Base-by-base conservation (phyloP, 2,113 vertebrate genomes). In the Rafetus swinhoei region DNA sequence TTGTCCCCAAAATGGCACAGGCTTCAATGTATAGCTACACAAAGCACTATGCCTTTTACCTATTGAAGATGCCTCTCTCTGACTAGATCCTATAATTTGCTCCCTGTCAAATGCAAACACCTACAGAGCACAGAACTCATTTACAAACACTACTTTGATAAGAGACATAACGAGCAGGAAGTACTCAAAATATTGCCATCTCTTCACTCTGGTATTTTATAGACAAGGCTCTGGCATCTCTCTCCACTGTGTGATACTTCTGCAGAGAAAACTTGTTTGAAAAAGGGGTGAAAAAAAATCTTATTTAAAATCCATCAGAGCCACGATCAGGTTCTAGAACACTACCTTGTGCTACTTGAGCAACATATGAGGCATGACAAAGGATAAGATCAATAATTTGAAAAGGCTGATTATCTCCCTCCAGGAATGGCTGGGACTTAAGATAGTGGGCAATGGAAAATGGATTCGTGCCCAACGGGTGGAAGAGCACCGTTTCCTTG, bases 341-440 rank as follows among this genome's bases (percentile, higher is more conserved):
- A 85, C 60, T 89, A 96, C 35, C 85, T 93, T n/a, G 91, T 95
- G 87, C 88, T 54, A 87, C 86, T 83, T 94, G 86, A 93, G 56
- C 59, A 97, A 85, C 88, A 95, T 88, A 88, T 50, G 60, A 95
- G 88, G 77, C 56, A 88, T 39, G 82, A 82, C 74, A 82, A 15
- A 95, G n/a, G 53, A 92, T 81, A 79, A 93, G 81, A 93, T 84
- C 85, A 87, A 25, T 45, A 9, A 76, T 25, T n/a, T 76, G 35
- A 45, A 45, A 76, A 76, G 62, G 72, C 72, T 76, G 24, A 39
- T 76, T 45, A 76, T 76, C 35, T 45, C 24, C 95, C 81, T 88
- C 86, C 6, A 1, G 1, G 79, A 93, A 90, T 88, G 35, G 52
- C 57, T 94, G 35, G 80, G 22, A 84, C 80, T 53, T 62, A 62